phyloP scores from a whole-genome alignment of 1,140 invertebrate species.

The Heliconius melpomene region DNA sequence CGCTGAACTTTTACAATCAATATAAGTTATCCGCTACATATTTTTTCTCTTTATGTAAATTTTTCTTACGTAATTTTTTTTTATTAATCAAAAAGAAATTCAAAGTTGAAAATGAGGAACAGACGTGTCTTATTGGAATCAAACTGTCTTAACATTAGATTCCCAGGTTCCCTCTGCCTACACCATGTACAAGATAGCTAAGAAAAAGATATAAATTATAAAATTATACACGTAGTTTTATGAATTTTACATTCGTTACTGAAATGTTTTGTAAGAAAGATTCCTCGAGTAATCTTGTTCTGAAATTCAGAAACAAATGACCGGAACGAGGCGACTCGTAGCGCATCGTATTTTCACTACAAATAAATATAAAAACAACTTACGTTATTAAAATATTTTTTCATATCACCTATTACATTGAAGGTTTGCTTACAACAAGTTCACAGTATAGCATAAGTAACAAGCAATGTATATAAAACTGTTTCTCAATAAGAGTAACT shows the following conservation, averaged over 20 bases:
- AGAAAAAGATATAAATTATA: too few relatives aligned
- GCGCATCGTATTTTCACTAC: slow-evolving; percentile 18
- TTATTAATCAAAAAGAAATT: too few relatives aligned
- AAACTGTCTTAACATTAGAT: too few relatives aligned
- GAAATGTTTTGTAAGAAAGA: not conserved
- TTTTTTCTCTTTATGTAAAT: not conserved
- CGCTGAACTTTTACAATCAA: slow-evolving; percentile 2
- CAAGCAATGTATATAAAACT: slow-evolving; percentile 8
- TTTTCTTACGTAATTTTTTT: too few relatives aligned
- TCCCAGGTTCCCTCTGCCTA: too few relatives aligned
- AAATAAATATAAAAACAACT: slow-evolving; percentile 17
- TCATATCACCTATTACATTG: not conserved
- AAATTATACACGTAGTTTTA: too few relatives aligned
- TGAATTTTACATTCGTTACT: not conserved
- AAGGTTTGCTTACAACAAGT: not conserved
- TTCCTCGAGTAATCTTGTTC: slow-evolving; percentile 22
- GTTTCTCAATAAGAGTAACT: not conserved
- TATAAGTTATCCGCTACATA: not conserved
- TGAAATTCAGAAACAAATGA: slow-evolving; percentile 30
- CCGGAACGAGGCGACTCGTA: slow-evolving; percentile 21
- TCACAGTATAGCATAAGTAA: not conserved
- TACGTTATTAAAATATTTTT: not conserved
- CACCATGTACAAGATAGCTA: too few relatives aligned
- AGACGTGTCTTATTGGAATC: too few relatives aligned
- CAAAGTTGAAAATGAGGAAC: too few relatives aligned